phyloP scores from a whole-genome alignment of 2,797 vertebrate species.

The Pteronotus mesoamericanus region DNA sequence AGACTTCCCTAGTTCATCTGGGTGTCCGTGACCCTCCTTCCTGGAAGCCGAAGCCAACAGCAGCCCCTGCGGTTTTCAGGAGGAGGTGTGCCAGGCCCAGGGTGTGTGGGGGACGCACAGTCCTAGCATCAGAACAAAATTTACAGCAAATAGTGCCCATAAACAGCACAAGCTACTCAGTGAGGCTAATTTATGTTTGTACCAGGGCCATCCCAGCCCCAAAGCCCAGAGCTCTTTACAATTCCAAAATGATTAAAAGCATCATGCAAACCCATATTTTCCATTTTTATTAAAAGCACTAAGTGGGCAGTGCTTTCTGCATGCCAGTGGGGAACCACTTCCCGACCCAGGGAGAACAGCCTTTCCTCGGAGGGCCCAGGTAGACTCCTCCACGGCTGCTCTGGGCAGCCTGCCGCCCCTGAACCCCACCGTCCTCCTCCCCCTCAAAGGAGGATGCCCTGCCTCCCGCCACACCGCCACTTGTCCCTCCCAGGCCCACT shows the following conservation, averaged over 20 bases:
- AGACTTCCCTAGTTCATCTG: neutral
- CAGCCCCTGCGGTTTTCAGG: neutral
- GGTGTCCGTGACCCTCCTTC: neutral
- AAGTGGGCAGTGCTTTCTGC: conserved; percentile 56
- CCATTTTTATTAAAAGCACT: conserved; percentile 75
- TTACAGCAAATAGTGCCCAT: conserved; percentile 58
- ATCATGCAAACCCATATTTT: conserved; percentile 65
- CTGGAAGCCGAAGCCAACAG: neutral
- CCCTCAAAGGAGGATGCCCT: neutral
- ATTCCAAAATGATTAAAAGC: conserved; percentile 75
- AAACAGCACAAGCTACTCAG: conserved; percentile 59
- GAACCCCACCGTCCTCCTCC: neutral
- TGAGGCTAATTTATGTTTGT: conserved; percentile 71
- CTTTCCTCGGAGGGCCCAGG: neutral
- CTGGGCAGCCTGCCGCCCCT: neutral
- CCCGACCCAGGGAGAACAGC: neutral
- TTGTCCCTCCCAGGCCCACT: neutral
- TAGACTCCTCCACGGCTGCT: neutral
- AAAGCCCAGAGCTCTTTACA: conserved; percentile 72
- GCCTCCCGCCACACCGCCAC: neutral
- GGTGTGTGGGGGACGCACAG: neutral
- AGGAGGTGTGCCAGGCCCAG: neutral
- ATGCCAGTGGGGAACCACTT: conserved; percentile 58
- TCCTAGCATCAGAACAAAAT: conserved; percentile 57
- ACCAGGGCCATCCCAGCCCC: conserved; percentile 38